Conservation (phyloP, 2,113 vertebrate species). For the Glaucomys volans region DNA sequence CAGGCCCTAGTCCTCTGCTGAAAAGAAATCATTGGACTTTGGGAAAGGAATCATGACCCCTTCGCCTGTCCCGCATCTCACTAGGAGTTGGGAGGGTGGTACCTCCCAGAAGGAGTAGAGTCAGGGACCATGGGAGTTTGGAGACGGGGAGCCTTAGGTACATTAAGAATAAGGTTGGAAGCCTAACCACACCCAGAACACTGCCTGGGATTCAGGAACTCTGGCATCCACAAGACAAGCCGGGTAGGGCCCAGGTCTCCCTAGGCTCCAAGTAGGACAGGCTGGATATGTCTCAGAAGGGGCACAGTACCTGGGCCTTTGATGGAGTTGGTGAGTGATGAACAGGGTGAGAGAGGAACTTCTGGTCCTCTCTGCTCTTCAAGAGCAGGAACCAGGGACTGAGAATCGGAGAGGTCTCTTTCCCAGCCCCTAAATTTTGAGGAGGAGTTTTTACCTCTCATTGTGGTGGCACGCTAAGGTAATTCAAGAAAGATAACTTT, state of each 20-base stretch:
- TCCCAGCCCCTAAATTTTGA: not conserved
- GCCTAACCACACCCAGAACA: not conserved
- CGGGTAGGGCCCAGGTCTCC: not conserved
- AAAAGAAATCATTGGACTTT: conserved; percentile 21
- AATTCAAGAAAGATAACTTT: conserved; percentile 40
- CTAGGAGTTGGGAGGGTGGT: conserved; percentile 1
- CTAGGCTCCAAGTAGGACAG: not conserved
- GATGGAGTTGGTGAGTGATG: not conserved
- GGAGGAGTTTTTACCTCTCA: not conserved
- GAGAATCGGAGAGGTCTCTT: not conserved
- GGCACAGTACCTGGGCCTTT: not conserved
- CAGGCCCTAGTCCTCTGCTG: conserved; percentile 4
- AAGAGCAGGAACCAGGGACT: not conserved
- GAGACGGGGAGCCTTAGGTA: not conserved
- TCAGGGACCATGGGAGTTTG: not conserved
- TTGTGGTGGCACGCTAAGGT: not conserved
- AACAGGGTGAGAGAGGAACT: not conserved
- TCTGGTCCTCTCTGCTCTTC: not conserved
- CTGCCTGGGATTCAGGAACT: not conserved
- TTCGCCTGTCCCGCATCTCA: not conserved
- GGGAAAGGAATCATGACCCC: not conserved
- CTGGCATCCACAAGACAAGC: not conserved
- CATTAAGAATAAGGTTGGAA: not conserved
- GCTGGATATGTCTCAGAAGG: not conserved
- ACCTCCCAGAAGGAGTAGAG: conserved; percentile 1